A percentile compares a stretch with the other conserved stretches of the same genome.
phyloP scores from a whole-genome alignment of 2,888 invertebrate genomes.

The Phyto melanocephala region DNA sequence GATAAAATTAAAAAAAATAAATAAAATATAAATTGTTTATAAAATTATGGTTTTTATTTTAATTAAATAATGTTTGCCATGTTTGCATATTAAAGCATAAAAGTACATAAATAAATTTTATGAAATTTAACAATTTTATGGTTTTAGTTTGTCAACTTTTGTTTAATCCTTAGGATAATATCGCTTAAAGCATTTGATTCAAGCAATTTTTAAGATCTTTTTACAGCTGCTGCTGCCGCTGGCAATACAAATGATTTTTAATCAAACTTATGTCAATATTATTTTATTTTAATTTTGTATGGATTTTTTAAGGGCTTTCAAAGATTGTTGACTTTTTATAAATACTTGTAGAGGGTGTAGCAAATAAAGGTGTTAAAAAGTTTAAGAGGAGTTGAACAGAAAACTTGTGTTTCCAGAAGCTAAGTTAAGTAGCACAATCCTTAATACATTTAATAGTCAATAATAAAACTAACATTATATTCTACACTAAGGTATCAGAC shows the following conservation, averaged over 20 bases:
- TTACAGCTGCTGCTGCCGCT: neutral
- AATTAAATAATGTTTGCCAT: neutral
- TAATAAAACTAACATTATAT: no score
- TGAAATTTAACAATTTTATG: neutral
- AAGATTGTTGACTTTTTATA: no score
- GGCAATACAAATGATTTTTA: constrained; percentile 33
- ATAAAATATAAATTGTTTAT: no score
- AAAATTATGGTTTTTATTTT: constrained; percentile 1
- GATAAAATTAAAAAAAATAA: constrained; percentile 15
- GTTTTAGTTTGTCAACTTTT: neutral
- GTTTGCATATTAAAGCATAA: neutral
- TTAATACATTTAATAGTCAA: no score
- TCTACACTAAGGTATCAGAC: no score
- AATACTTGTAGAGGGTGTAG: neutral
- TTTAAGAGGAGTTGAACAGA: no score
- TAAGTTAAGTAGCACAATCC: no score
- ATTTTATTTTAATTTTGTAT: constrained; percentile 57
- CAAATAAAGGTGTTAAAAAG: neutral
- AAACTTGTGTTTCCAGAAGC: no score
- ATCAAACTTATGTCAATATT: constrained; percentile 60
- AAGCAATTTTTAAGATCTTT: constrained; percentile 7
- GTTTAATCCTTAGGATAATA: neutral
- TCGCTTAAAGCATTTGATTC: neutral
- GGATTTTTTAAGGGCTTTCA: no score
- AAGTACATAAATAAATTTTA: neutral